Evolutionary conservation across 2,888 invertebrate genomes (phyloP).

Genomic region (Drosophila paracracens): DNA sequence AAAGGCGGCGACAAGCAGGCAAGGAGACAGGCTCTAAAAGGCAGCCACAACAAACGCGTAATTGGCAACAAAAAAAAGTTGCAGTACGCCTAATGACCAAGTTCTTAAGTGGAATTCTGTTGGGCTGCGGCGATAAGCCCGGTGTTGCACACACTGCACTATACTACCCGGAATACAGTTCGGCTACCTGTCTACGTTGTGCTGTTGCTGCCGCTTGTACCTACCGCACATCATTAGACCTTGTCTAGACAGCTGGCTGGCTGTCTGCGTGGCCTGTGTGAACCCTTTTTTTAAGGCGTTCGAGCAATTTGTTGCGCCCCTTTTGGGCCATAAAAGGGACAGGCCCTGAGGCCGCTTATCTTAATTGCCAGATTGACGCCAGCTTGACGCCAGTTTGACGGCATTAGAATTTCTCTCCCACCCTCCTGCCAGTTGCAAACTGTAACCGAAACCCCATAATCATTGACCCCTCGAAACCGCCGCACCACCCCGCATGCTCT

Average conservation of each 20-base stretch:
- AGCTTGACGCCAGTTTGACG: conserved; percentile 69
- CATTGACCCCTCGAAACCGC: conserved; percentile 37
- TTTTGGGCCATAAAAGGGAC: conserved; percentile 39
- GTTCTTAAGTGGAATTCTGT: conserved; percentile 69
- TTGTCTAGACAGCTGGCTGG: conserved; percentile 70
- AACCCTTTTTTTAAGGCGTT: conserved; percentile 62
- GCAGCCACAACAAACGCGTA: conserved; percentile 39
- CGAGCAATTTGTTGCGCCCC: conserved; percentile 69
- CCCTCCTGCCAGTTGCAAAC: conserved; percentile 34
- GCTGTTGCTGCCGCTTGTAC: conserved; percentile 39
- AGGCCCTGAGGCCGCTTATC: conserved; percentile 53
- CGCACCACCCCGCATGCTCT: conserved; percentile 12
- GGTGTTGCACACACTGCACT: conserved; percentile 45
- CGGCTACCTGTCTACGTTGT: conserved; percentile 21
- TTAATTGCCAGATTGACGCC: conserved; percentile 65
- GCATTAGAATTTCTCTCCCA: conserved; percentile 49
- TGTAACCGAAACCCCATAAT: conserved; percentile 70
- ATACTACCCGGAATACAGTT: conserved; percentile 18
- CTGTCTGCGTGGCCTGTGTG: conserved; percentile 66
- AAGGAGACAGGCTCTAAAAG: conserved; percentile 22
- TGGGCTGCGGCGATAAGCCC: conserved; percentile 58
- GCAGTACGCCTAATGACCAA: conserved; percentile 50
- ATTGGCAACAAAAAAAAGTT: conserved; percentile 55
- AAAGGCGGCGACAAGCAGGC: conserved; percentile 48
- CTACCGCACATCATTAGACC: conserved; percentile 76